These are phyloP conservation scores for Lampris incognitus DNA, from an alignment of 2,113 vertebrate species.

Conservation along the genomic window DNA sequence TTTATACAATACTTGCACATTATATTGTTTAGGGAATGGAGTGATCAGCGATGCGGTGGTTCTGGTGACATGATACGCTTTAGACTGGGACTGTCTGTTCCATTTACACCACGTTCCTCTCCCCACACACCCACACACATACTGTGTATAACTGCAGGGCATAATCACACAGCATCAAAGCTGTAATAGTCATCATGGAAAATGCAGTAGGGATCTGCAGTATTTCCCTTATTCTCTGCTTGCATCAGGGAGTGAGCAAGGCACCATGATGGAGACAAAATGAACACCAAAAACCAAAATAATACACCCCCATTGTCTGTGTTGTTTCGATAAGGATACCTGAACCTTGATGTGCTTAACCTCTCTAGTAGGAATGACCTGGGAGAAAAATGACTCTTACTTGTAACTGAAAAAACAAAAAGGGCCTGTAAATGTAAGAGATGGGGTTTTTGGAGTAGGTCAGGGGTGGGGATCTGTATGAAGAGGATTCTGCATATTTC, in stretches of 20 bases:
- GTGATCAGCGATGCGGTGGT: slow-evolving; percentile 12
- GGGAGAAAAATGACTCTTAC: background rate
- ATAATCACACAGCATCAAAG: background rate
- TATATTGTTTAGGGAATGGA: slow-evolving; percentile 26
- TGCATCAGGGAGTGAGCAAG: slow-evolving; percentile 1
- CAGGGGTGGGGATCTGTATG: background rate
- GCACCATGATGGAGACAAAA: background rate
- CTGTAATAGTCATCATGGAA: slow-evolving; percentile 18
- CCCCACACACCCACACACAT: slow-evolving; percentile 40
- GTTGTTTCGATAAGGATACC: background rate
- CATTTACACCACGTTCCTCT: slow-evolving; percentile 31
- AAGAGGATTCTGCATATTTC: background rate
- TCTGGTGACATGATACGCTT: slow-evolving; percentile 22
- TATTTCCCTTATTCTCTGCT: background rate
- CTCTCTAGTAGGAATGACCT: background rate
- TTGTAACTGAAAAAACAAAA: background rate
- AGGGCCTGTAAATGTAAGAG: background rate
- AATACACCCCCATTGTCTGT: background rate
- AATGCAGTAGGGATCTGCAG: slow-evolving; percentile 5
- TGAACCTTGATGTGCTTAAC: background rate
- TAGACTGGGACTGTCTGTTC: slow-evolving; percentile 19
- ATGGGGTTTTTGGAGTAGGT: no score
- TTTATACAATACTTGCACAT: background rate
- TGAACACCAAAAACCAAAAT: background rate
- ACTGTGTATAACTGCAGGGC: slow-evolving; percentile 5